Base-by-base conservation (phyloP, 2,888 invertebrate species). In the Tineola bisselliella region DNA sequence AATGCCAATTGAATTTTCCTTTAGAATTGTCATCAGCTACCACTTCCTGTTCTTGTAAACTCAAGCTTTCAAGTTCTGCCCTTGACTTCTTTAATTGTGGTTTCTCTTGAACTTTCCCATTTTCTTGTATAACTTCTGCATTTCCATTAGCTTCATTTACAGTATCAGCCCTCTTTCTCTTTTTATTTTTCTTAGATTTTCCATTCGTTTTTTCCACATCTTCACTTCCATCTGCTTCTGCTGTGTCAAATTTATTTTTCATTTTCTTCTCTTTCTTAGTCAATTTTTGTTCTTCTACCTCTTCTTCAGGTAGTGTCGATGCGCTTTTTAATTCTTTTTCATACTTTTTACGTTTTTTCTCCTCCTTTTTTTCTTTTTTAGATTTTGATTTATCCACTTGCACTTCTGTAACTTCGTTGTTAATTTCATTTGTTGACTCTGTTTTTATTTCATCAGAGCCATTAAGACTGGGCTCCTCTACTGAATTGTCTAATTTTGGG, bases 1-100 rank as follows among this genome's bases (percentile, higher is more conserved):
- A 78, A 66, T 86, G 84, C 89, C 88, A 89, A 63, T 88, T 76
- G 62, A 89, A 89, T 65, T 80, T 83, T 62, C 65, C 68, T 59
- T 68, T 75, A 44, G 64, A 66, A 64, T 67, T 65, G 64, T 73
- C 65, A 66, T 78, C 78, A 44, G 76, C 84, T 64, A 77, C 79
- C 65, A 80, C 86, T 11, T 83, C 81, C 33, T 84, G 87, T 73
- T 88, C 88, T 66, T 82, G 84, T 62, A 86, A 77, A 61, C 77
- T 80, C 63, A 78, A 70, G 65, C 77, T 80, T 33, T 80, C 78
- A 57, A 76, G 77, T 62, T 70, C 79, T 64, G 75, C 69, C 66
- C 76, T 82, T 12, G 72, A 68, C 68, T 87, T 84, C 70, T 87
- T 84, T 67, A 17, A 5, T 10, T 17, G 13, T 10, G 48, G 48